Base-by-base conservation (phyloP, 2,888 invertebrate species). In the Netelia inedita region DNA sequence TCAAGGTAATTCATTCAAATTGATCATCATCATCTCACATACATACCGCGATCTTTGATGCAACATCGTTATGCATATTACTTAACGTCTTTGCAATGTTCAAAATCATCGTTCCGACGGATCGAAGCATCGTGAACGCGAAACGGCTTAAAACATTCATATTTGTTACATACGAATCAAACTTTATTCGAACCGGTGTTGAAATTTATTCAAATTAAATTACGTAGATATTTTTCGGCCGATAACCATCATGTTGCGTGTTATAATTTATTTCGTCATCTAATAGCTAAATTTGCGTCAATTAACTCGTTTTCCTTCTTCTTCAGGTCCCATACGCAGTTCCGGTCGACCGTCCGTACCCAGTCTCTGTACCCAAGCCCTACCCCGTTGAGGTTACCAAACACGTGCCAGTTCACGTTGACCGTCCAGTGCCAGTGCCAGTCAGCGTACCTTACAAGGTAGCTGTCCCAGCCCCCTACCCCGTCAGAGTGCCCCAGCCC, bases 351-450 rank as follows among this genome's bases (percentile, higher is more conserved):
- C 91, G 93, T 21, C 94, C 94, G 0, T 91, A 91, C 83, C 91
- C 93, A 16, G 93, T 94, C 2, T 91, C 90, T 35, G 92, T 94
- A 1, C 92, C 93, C 2, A 93, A 91, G 69, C 93, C 93, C 0
- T 92, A 93, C 88, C 93, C 94, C 65, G 94, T 94, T 10, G 91
- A 93, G 57, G 92, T 94, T 6, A 91, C 93, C 79, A 92, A 90
- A 55, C 92, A 92, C 87, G 91, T 93, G 19, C 88, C 92, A n/a
- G 88, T 91, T 23, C 91, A 93, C 14, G 92, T 93, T 19, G 92
- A 92, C 74, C 90, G 90, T 63, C 93, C 93, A 11, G 92, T 92
- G 55, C 90, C 93, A 2, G 92, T 92, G 9, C 90, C 92, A 43
- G 88, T 88, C 53, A 87, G 78, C 11, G 90, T 91, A 21, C 91